Conservation (phyloP, 2,113 vertebrate genomes). For the Callipepla californica region DNA sequence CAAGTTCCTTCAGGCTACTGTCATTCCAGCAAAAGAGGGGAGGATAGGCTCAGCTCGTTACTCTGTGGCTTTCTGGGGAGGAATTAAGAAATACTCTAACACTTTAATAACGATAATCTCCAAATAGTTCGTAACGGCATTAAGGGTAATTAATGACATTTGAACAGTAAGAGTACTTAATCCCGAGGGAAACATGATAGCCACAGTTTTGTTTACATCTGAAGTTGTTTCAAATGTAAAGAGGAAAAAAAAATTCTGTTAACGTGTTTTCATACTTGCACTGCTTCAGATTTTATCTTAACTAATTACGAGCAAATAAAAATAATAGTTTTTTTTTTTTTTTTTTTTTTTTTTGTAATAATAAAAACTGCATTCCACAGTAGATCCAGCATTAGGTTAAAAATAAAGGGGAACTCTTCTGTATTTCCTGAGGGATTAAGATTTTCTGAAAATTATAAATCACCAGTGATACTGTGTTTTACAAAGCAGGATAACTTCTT, state of each 20-base stretch:
- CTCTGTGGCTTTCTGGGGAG: slow-evolving; percentile 67
- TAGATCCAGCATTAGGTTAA: slow-evolving; percentile 63
- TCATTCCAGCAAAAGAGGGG: slow-evolving; percentile 45
- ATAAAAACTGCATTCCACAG: slow-evolving; percentile 61
- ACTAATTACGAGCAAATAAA: slow-evolving; percentile 66
- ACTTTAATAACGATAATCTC: slow-evolving; percentile 75
- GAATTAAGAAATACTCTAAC: slow-evolving; percentile 71
- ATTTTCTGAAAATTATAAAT: slow-evolving; percentile 72
- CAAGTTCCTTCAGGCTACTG: slow-evolving; percentile 72
- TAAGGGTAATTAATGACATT: slow-evolving; percentile 75
- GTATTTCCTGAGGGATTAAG: slow-evolving; percentile 70
- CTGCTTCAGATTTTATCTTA: slow-evolving; percentile 49
- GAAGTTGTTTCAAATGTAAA: slow-evolving; percentile 47
- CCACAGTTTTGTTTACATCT: slow-evolving; percentile 65
- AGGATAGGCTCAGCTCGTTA: slow-evolving; percentile 43
- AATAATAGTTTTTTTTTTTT: background rate
- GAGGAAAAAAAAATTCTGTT: background rate
- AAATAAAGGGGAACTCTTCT: slow-evolving; percentile 71
- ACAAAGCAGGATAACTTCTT: slow-evolving; percentile 61
- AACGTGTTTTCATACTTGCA: slow-evolving; percentile 24
- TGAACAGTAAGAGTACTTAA: slow-evolving; percentile 62
- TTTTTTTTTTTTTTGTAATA: background rate
- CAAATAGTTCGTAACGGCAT: slow-evolving; percentile 72
- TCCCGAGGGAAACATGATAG: slow-evolving; percentile 58
- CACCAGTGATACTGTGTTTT: slow-evolving; percentile 55